phyloP scores from a whole-genome alignment of 2,797 vertebrate species.

The Sebastiscus albofasciatus region DNA sequence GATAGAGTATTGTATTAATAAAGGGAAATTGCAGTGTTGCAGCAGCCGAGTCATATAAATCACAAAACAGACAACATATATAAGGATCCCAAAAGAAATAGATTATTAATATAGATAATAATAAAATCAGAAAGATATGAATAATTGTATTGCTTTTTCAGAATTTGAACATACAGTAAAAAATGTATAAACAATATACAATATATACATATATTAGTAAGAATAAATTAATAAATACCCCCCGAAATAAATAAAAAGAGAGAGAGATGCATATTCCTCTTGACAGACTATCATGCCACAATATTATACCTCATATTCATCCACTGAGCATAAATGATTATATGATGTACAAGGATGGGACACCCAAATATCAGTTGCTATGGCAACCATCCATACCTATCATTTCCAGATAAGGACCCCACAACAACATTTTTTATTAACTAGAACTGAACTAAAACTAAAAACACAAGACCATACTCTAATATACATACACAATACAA shows the following conservation, averaged over 20 bases:
- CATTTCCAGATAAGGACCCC: rapidly evolving
- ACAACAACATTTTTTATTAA: neutral
- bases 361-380: too few species aligned
- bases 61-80: neutral
- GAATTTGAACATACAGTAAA: too few species aligned
- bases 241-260: too few species aligned
- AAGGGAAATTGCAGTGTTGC: neutral
- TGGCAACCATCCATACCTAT: too few species aligned
- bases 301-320: too few species aligned
- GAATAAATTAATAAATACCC: too few species aligned
- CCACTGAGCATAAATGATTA: too few species aligned
- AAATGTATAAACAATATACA: too few species aligned
- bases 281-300: too few species aligned
- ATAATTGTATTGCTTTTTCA: neutral
- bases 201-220: too few species aligned
- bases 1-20: neutral
- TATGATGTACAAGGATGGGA: too few species aligned
- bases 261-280: too few species aligned
- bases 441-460: neutral
- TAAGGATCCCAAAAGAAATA: neutral
- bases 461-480: neutral
- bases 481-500: neutral
- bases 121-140: neutral
- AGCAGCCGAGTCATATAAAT: neutral
- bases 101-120: neutral